Evolutionary conservation across 2,888 invertebrate genomes (phyloP).

Genomic region (Parnassius orleans): DNA sequence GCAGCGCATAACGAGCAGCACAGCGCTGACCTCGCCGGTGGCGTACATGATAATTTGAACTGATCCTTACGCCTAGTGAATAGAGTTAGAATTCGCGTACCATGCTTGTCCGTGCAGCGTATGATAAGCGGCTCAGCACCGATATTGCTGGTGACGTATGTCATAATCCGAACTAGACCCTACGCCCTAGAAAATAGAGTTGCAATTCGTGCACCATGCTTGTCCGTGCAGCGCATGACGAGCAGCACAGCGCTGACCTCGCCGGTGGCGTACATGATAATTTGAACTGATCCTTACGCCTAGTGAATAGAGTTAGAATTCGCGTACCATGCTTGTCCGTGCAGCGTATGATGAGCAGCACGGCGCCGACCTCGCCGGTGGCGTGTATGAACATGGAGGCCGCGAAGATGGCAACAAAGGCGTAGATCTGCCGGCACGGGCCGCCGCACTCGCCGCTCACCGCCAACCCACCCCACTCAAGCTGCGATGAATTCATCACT

Average conservation of each 20-base stretch:
- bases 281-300: no score
- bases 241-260: conserved; percentile 95
- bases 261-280: conserved; percentile 77
- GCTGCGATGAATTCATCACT: conserved; percentile 34
- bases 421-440: conserved; percentile 88
- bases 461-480: conserved; percentile 73
- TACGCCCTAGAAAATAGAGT: no score
- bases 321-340: conserved; percentile 85
- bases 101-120: conserved; percentile 91
- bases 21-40: conserved; percentile 95
- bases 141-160: conserved; percentile 95
- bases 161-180: conserved; percentile 72
- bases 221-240: conserved; percentile 94
- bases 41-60: no score
- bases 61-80: no score
- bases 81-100: background rate
- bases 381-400: conserved; percentile 95
- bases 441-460: conserved; percentile 90
- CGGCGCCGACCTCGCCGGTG: conserved; percentile 95
- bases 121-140: conserved; percentile 94
- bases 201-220: conserved; percentile 54
- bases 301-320: background rate
- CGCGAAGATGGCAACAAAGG: conserved; percentile 90
- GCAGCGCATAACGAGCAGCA: conserved; percentile 93
- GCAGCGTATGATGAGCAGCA: conserved; percentile 93